A percentile compares a stretch with the other conserved stretches of the same genome.
Conservation (phyloP, 2,797 vertebrate genomes). For the Tarsius wallacei region DNA sequence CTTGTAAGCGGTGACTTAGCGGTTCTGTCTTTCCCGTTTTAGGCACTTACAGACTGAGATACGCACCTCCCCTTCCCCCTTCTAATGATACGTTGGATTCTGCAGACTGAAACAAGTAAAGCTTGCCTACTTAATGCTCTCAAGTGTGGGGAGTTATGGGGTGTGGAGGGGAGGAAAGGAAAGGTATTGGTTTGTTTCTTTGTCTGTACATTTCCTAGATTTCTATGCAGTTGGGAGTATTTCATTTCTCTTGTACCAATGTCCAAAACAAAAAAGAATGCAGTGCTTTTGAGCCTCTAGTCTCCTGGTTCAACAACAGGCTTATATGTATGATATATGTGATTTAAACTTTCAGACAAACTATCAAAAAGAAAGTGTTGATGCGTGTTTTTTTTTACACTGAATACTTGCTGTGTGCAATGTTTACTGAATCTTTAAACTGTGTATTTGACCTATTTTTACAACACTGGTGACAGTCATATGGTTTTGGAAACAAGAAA, state of each 20-base stretch:
- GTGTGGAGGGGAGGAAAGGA: constrained; percentile 85
- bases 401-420: constrained; percentile 93
- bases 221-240: constrained; percentile 90
- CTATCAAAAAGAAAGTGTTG: constrained; percentile 87
- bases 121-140: constrained; percentile 92
- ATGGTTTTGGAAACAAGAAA: constrained; percentile 86
- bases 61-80: constrained; percentile 94
- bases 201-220: constrained; percentile 89
- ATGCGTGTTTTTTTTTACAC: constrained; percentile 90
- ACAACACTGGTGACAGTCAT: constrained; percentile 90
- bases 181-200: constrained; percentile 84
- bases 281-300: constrained; percentile 87
- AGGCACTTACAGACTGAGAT: constrained; percentile 98
- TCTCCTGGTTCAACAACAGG: constrained; percentile 89
- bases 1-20: constrained; percentile 86
- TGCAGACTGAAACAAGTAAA: constrained; percentile 94
- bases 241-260: constrained; percentile 89
- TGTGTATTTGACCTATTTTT: constrained; percentile 88
- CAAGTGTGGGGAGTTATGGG: constrained; percentile 91
- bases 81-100: constrained; percentile 96
- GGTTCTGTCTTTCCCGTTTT: constrained; percentile 94
- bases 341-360: constrained; percentile 88
- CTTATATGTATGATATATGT: constrained; percentile 88
- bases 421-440: constrained; percentile 92
- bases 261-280: constrained; percentile 88